Conservation (phyloP, 2,888 invertebrate genomes). For the Macrostomum cliftonense region DNA sequence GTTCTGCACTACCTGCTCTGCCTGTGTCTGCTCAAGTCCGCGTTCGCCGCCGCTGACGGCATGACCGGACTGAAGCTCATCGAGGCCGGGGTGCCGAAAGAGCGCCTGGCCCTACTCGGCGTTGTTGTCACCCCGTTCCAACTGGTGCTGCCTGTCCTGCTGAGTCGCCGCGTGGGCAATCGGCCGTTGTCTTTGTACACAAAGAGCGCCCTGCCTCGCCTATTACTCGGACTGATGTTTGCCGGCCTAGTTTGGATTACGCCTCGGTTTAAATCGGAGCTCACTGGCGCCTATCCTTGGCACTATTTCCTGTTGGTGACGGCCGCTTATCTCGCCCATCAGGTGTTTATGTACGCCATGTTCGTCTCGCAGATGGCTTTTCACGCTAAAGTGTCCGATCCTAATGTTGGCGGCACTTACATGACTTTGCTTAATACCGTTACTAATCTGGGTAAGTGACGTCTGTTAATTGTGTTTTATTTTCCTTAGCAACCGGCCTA, state of each 20-base stretch:
- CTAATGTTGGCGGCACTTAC: constrained; percentile 87
- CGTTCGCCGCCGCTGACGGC: constrained; percentile 83
- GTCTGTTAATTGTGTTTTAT: too few relatives aligned
- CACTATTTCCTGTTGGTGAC: constrained; percentile 7
- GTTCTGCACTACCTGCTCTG: constrained; percentile 56
- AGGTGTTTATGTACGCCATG: constrained; percentile 65
- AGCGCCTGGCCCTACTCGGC: constrained; percentile 72
- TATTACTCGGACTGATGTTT: constrained; percentile 63
- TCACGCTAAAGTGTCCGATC: constrained; percentile 87
- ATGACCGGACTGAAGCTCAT: constrained; percentile 82
- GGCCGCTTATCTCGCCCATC: constrained; percentile 7
- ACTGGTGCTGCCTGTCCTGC: constrained; percentile 67
- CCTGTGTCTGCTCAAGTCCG: constrained; percentile 72
- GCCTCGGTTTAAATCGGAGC: constrained; percentile 39
- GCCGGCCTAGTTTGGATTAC: constrained; percentile 67
- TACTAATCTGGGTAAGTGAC: constrained; percentile 57
- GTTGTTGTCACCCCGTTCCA: constrained; percentile 83
- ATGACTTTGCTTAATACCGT: constrained; percentile 95
- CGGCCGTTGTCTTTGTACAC: constrained; percentile 3
- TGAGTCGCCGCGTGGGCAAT: constrained; percentile 39
- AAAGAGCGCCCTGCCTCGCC: constrained; percentile 40
- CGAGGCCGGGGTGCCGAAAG: constrained; percentile 84
- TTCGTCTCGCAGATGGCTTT: constrained; percentile 94
- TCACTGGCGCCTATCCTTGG: constrained; percentile 6
- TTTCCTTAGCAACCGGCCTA: too few relatives aligned